phyloP scores from a whole-genome alignment of 2,888 invertebrate genomes.

The Nephrocerus scutellatus region DNA sequence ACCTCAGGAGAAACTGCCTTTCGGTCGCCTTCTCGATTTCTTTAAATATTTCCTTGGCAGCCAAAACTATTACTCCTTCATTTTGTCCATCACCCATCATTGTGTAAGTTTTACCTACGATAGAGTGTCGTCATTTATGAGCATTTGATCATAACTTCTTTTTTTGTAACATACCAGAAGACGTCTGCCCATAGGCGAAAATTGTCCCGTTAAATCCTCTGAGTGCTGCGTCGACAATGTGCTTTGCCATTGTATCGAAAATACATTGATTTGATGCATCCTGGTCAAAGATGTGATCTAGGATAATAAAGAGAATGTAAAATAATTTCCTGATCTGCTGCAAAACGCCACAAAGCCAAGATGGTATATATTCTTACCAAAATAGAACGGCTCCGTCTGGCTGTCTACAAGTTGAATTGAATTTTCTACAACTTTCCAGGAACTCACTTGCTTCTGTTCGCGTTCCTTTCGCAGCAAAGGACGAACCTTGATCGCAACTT shows the following conservation, averaged over 20 bases:
- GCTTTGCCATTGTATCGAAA: conserved; percentile 61
- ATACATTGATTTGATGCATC: conserved; percentile 55
- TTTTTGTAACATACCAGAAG: conserved; percentile 56
- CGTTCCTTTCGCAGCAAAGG: conserved; percentile 61
- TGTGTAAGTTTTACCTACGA: conserved; percentile 63
- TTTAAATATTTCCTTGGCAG: conserved; percentile 65
- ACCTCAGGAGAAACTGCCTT: conserved; percentile 63
- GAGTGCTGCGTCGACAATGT: conserved; percentile 64
- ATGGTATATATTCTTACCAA: conserved; percentile 44
- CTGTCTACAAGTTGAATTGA: conserved; percentile 55
- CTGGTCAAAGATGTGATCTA: conserved; percentile 68
- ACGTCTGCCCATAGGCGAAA: conserved; percentile 88
- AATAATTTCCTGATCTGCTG: background rate
- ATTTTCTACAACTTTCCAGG: conserved; percentile 58
- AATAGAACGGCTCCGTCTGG: conserved; percentile 48
- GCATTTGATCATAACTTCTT: background rate
- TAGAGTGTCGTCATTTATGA: background rate
- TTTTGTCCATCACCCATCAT: conserved; percentile 66
- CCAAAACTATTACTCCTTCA: conserved; percentile 68
- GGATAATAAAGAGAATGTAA: conserved; percentile 35
- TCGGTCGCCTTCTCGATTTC: conserved; percentile 56
- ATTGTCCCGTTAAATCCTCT: conserved; percentile 80
- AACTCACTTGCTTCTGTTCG: conserved; percentile 51
- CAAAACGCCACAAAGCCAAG: background rate
- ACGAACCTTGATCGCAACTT: conserved; percentile 69